Percentiles rank a stretch among this genome's conserved stretches.
These are phyloP conservation scores for Epinephelus awoara DNA, from an alignment of 2,797 vertebrate genomes.

Conservation along the genomic window DNA sequence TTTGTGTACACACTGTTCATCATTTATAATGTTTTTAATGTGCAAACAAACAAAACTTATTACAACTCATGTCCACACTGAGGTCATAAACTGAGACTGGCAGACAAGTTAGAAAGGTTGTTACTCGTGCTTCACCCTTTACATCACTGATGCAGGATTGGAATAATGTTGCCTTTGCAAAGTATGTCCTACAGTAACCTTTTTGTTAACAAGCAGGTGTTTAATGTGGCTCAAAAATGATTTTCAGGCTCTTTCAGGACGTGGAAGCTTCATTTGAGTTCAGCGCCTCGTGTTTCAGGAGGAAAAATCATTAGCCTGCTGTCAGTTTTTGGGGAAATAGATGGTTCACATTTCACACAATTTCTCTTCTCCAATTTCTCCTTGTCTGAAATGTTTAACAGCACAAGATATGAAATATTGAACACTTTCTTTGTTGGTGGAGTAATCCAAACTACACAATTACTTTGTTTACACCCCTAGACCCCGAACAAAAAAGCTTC, in stretches of 20 bases:
- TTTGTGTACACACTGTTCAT: neutral
- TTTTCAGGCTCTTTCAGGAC: slow-evolving; percentile 5
- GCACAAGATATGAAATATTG: slow-evolving; percentile 8
- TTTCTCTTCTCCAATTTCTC: slow-evolving; percentile 10
- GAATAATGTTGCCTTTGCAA: slow-evolving; percentile 4
- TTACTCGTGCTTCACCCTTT: neutral
- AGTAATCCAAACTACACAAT: neutral
- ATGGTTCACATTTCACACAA: slow-evolving; percentile 16
- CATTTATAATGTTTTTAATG: too few species aligned
- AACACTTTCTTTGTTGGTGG: neutral
- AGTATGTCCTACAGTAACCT: neutral
- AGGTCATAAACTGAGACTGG: neutral
- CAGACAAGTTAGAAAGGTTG: neutral
- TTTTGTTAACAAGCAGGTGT: slow-evolving; percentile 11
- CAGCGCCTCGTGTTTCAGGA: slow-evolving; percentile 12
- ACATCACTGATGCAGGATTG: neutral
- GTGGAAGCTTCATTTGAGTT: slow-evolving; percentile 14
- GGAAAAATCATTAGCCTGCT: slow-evolving; percentile 29
- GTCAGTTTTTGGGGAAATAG: slow-evolving; percentile 20
- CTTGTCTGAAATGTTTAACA: slow-evolving; percentile 32
- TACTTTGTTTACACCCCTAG: neutral
- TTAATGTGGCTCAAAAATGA: neutral
- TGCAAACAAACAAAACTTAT: neutral
- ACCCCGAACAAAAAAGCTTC: neutral
- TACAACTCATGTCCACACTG: neutral